Base-by-base conservation (phyloP, 2,113 vertebrate species). In the Tauraco erythrolophus region DNA sequence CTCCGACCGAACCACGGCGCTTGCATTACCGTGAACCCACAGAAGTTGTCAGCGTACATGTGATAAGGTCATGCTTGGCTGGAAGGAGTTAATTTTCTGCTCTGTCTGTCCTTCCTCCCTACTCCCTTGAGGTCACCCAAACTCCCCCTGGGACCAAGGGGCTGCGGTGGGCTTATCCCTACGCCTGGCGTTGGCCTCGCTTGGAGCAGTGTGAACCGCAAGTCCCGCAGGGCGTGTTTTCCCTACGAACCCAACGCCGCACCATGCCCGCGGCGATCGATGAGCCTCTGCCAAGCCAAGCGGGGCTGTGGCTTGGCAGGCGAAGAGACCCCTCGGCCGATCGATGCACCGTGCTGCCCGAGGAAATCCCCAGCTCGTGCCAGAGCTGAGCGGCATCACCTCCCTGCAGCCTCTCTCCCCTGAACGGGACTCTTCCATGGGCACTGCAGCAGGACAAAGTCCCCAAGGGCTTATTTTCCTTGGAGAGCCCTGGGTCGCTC, bases 231-330 rank as follows among this genome's bases (percentile, higher is more conserved):
- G 89, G 48, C 7, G 1, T 95, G 71, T 96, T 95, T 94, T 92
- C 90, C 79, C 51, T 7, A 4, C 18, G 1, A 74, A 19, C 4
- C 28, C 25, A 15, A 16, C 1, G 56, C 89, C 13, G 25, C 2
- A 70, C 83, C 1, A 4, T 93, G 81, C 84, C 91, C 23, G 24
- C 10, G 7, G 57, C 0, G 1, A 66, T 70, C 6, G 0, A 79
- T 91, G 69, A 61, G 58, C 65, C n/a, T 60, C n/a, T 77, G 89
- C 95, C 62, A 88, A 62, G 88, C 46, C 68, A 68, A 62, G 83
- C 45, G 76, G 77, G 62, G 61, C 88, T 96, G 96, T 3, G 62
- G 92, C 68, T 97, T 95, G 94, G 91, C 94, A 94, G 81, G 51
- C 37, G 1, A 31, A 83, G 84, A 33, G 82, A 82, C 78, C 72